Conservation (phyloP, 2,797 vertebrate genomes). For the Silurus lanzhouensis region DNA sequence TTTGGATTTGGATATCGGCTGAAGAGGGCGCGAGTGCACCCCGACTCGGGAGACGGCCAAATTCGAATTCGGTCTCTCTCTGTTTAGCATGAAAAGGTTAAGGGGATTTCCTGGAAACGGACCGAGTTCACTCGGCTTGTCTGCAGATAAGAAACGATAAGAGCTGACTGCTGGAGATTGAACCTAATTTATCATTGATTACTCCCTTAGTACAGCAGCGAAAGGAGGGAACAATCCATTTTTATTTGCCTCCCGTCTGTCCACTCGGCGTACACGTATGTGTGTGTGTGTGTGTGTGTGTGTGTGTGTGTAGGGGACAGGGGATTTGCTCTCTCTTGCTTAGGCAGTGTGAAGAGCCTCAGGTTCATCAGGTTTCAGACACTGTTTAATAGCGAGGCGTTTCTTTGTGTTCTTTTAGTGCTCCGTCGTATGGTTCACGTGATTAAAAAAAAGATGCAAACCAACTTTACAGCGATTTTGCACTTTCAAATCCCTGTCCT, state of each 20-base stretch:
- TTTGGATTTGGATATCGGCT: slow-evolving; percentile 26
- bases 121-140: slow-evolving; percentile 33
- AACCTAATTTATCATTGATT: slow-evolving; percentile 52
- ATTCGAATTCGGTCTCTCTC: slow-evolving; percentile 37
- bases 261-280: not conserved
- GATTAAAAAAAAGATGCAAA: not conserved
- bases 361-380: slow-evolving; percentile 1
- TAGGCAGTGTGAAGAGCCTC: slow-evolving; percentile 14
- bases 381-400: not conserved
- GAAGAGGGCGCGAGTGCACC: not conserved
- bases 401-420: not conserved
- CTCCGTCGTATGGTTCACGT: not conserved
- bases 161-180: slow-evolving; percentile 47
- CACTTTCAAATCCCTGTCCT: not conserved
- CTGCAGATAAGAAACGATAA: slow-evolving; percentile 40
- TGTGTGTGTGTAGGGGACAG: not conserved
- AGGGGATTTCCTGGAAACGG: slow-evolving; percentile 45
- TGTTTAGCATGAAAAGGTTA: slow-evolving; percentile 28
- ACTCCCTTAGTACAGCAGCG: slow-evolving; percentile 33
- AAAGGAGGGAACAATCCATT: slow-evolving; percentile 24
- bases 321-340: not conserved
- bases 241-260: slow-evolving; percentile 39
- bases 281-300: not conserved
- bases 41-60: slow-evolving; percentile 13
- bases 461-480: not conserved